These are phyloP conservation scores for Monochamus alternatus DNA, from an alignment of 2,888 invertebrate genomes.

Conservation along the genomic window DNA sequence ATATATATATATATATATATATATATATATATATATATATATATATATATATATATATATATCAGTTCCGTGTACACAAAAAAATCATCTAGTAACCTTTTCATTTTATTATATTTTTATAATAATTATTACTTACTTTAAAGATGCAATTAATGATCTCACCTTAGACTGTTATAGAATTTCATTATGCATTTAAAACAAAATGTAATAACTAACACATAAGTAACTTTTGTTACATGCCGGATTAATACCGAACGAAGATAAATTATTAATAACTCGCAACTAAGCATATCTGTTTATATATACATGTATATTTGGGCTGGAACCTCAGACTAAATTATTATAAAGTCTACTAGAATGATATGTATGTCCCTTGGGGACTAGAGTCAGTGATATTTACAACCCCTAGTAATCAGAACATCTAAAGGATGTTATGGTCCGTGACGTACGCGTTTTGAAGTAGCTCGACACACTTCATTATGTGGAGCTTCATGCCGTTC, in stretches of 20 bases:
- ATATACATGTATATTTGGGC: not conserved
- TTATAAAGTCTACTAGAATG: constrained; percentile 68
- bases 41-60: too few species aligned
- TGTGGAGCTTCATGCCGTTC: constrained; percentile 57
- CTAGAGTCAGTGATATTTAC: constrained; percentile 81
- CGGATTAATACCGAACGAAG: not conserved
- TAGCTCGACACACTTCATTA: constrained; percentile 60
- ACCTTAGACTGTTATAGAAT: not conserved
- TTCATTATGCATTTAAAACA: not conserved
- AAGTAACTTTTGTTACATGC: not conserved
- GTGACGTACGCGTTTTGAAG: constrained; percentile 62
- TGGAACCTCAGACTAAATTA: constrained; percentile 24
- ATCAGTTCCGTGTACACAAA: too few species aligned
- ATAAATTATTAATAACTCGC: not conserved
- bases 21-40: too few species aligned
- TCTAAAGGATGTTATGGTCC: constrained; percentile 67
- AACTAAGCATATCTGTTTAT: not conserved
- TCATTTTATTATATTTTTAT: too few species aligned
- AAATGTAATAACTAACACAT: not conserved
- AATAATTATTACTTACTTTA: too few species aligned
- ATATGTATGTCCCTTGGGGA: constrained; percentile 73
- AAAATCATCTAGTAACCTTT: too few species aligned
- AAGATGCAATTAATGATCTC: too few species aligned
- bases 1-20: too few species aligned
- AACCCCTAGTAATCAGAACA: constrained; percentile 71